These are phyloP conservation scores for Montipora capitata DNA, from an alignment of 92 coral and sea anemone genomes.

Conservation along the genomic window DNA sequence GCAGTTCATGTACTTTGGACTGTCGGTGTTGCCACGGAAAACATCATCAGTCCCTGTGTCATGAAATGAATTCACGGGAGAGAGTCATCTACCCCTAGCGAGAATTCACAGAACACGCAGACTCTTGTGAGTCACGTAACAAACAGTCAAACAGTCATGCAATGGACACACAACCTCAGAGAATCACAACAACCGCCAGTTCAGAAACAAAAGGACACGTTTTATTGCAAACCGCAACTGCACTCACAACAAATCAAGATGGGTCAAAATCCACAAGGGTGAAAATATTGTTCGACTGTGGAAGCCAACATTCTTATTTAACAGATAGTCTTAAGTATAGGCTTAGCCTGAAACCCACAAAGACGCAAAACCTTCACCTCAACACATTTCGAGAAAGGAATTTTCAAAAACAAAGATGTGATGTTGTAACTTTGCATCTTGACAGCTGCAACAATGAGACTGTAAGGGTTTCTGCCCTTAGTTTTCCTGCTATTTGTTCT, in stretches of 20 bases:
- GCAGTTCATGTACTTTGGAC: conserved; percentile 45
- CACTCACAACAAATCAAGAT: conserved; percentile 71
- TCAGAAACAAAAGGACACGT: conserved; percentile 51
- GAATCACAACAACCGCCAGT: conserved; percentile 57
- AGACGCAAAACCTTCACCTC: conserved; percentile 53
- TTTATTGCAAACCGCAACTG: conserved; percentile 79
- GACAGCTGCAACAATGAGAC: conserved; percentile 29
- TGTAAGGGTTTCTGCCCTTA: conserved; percentile 47
- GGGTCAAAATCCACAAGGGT: conserved; percentile 62
- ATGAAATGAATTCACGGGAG: conserved; percentile 18
- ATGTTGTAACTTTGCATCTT: conserved; percentile 25
- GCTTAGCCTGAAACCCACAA: conserved; percentile 59
- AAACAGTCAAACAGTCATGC: conserved; percentile 18
- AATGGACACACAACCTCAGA: neutral
- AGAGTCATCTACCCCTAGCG: conserved; percentile 15
- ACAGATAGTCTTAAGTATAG: conserved; percentile 69
- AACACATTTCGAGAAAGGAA: conserved; percentile 74
- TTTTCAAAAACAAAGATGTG: conserved; percentile 64
- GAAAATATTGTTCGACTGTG: conserved; percentile 68
- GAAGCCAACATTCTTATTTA: conserved; percentile 71
- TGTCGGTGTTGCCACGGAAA: conserved; percentile 74
- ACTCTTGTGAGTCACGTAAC: conserved; percentile 22
- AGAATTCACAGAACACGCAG: conserved; percentile 9
- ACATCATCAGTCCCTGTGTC: conserved; percentile 78
- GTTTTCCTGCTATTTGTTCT: conserved; percentile 73